Conservation (phyloP, 2,888 invertebrate species). For the Rhorus exstirpatorius region DNA sequence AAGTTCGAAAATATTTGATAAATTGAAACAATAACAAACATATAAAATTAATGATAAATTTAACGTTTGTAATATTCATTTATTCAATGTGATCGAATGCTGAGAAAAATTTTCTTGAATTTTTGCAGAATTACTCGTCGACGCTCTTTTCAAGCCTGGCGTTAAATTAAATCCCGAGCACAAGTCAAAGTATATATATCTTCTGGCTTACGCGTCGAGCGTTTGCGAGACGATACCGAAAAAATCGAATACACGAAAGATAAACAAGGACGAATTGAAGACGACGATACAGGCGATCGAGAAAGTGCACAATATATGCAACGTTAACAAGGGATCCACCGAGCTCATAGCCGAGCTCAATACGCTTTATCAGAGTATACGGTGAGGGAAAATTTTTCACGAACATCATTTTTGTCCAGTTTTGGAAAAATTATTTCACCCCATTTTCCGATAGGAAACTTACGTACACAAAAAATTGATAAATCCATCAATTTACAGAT, state of each 20-base stretch:
- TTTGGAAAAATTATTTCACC: background rate
- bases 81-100: too few species aligned
- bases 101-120: too few species aligned
- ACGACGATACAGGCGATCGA: slow-evolving; percentile 96
- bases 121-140: slow-evolving; percentile 94
- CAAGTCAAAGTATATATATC: slow-evolving; percentile 97
- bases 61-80: too few species aligned
- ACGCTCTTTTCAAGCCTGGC: slow-evolving; percentile 97
- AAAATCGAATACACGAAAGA: slow-evolving; percentile 88
- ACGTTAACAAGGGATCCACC: slow-evolving; percentile 96
- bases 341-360: slow-evolving; percentile 97
- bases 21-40: too few species aligned
- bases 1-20: too few species aligned
- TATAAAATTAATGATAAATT: too few species aligned
- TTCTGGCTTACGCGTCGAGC: slow-evolving; percentile 97
- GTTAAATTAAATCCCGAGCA: slow-evolving; percentile 98
- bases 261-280: slow-evolving; percentile 96
- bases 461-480: too few species aligned
- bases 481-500: too few species aligned
- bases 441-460: too few species aligned
- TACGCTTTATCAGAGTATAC: slow-evolving; percentile 95
- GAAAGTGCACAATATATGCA: slow-evolving; percentile 96
- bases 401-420: background rate
- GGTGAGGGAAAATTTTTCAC: slow-evolving; percentile 87
- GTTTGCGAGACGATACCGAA: slow-evolving; percentile 94